Evolutionary conservation across 92 coral and sea anemone genomes (phyloP).

Genomic region (Actinostola sp.): DNA sequence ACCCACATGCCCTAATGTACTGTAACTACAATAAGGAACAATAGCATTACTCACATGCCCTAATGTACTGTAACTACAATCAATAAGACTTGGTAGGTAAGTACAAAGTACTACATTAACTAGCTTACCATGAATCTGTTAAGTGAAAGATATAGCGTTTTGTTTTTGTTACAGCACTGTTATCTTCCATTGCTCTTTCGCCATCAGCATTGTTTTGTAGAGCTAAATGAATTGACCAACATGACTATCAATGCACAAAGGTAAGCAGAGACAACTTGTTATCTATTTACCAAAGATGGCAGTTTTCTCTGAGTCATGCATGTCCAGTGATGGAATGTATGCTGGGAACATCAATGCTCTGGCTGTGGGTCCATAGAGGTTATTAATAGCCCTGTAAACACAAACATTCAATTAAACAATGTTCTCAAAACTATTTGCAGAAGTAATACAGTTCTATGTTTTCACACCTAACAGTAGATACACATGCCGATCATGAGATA

Average conservation of each 20-base stretch:
- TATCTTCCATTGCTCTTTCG: constrained; percentile 31
- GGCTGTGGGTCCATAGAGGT: constrained; percentile 71
- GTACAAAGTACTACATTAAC: no score
- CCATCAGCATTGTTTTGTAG: constrained; percentile 7
- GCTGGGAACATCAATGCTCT: constrained; percentile 57
- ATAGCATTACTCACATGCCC: no score
- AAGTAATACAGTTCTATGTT: no score
- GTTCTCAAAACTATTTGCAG: background rate
- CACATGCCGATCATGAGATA: no score
- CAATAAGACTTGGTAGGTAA: no score
- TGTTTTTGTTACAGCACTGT: constrained; percentile 43
- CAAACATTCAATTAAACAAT: background rate
- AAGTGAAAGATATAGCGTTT: constrained; percentile 52
- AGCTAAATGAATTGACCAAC: background rate
- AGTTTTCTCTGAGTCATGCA: constrained; percentile 86
- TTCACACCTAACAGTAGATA: no score
- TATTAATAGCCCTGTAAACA: constrained; percentile 75
- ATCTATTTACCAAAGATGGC: constrained; percentile 86
- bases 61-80: no score
- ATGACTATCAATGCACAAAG: no score
- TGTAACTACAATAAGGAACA: constrained; percentile 9
- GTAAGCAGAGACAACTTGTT: no score
- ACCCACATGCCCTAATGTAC: no score
- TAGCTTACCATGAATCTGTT: constrained; percentile 60
- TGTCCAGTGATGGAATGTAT: constrained; percentile 65